Conservation (phyloP, 2,888 invertebrate genomes). For the Amorpha juglandis region DNA sequence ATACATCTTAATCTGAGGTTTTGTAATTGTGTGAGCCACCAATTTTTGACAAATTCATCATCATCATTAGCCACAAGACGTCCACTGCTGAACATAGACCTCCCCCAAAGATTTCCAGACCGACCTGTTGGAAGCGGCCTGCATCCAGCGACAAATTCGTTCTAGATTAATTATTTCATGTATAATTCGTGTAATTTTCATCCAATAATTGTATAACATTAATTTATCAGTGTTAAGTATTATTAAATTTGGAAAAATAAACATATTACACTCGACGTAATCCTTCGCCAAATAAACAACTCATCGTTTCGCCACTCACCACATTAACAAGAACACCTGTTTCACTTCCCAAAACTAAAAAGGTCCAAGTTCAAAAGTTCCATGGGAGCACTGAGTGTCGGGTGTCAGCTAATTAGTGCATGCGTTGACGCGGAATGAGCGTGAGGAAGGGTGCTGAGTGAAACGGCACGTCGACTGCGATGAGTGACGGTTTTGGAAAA, state of each 20-base stretch:
- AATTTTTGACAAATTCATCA: too few species aligned
- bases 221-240: too few species aligned
- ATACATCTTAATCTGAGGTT: too few species aligned
- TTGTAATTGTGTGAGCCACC: too few species aligned
- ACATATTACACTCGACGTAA: neutral
- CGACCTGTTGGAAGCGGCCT: too few species aligned
- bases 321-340: slow-evolving; percentile 56
- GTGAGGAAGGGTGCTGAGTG: slow-evolving; percentile 64
- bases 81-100: too few species aligned
- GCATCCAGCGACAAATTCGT: too few species aligned
- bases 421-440: slow-evolving; percentile 78
- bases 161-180: too few species aligned
- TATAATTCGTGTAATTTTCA: too few species aligned
- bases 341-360: slow-evolving; percentile 46
- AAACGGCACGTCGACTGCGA: slow-evolving; percentile 45
- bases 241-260: neutral
- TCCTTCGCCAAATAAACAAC: slow-evolving; percentile 49
- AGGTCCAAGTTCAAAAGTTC: slow-evolving; percentile 47
- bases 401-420: slow-evolving; percentile 78
- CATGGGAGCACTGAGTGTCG: slow-evolving; percentile 62
- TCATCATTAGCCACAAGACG: too few species aligned
- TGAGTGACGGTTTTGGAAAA: slow-evolving; percentile 26
- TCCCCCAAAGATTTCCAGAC: too few species aligned
- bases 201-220: too few species aligned
- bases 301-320: slow-evolving; percentile 47